These are phyloP conservation scores for Torymus texanus DNA, from an alignment of 2,888 invertebrate genomes.

Conservation along the genomic window DNA sequence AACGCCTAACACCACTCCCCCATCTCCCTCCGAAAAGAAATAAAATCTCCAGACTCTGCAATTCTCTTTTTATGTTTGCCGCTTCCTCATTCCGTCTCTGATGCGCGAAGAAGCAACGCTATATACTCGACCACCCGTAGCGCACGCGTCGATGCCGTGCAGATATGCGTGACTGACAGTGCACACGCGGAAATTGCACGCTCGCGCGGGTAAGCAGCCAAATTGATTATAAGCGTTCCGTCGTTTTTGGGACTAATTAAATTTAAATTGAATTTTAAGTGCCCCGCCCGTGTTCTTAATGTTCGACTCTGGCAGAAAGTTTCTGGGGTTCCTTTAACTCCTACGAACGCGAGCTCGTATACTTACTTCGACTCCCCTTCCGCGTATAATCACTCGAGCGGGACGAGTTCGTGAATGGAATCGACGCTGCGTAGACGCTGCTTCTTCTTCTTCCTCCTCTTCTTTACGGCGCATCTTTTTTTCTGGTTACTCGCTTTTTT, in stretches of 20 bases:
- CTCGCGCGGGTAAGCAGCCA: not conserved
- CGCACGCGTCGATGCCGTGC: not conserved
- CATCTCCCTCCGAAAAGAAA: too few species aligned
- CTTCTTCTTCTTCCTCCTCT: not conserved
- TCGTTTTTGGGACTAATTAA: conserved; percentile 14
- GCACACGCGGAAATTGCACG: conserved; percentile 3
- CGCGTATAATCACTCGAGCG: not conserved
- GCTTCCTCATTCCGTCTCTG: too few species aligned
- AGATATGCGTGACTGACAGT: not conserved
- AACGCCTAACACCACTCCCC: too few species aligned
- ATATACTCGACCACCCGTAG: not conserved
- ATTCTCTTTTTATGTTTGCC: too few species aligned
- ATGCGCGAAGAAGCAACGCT: not conserved
- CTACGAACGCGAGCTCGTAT: not conserved
- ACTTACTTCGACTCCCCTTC: not conserved
- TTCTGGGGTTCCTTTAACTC: not conserved
- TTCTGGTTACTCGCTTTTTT: not conserved
- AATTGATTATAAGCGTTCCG: not conserved
- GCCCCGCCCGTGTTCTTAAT: not conserved
- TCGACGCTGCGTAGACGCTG: not conserved
- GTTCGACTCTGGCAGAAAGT: not conserved
- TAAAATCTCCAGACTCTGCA: too few species aligned
- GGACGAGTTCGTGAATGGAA: conserved; percentile 23
- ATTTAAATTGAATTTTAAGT: conserved; percentile 38
- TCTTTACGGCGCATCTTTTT: not conserved